Evolutionary conservation across 2,888 invertebrate species (phyloP), one percentile per base, ranked within the genome.

Genomic region (Tachina fera): DNA sequence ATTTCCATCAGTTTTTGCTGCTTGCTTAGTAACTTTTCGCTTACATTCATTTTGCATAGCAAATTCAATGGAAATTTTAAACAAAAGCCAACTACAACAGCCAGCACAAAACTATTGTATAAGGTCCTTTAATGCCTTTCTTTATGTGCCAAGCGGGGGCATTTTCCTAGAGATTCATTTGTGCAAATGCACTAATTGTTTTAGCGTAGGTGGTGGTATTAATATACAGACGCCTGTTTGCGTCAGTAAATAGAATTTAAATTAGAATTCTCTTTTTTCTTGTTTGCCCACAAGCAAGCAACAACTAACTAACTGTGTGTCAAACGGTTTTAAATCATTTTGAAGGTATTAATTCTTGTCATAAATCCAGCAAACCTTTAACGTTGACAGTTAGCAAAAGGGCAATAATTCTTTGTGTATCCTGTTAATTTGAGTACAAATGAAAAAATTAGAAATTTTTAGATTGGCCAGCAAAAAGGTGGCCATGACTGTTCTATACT

Each of bases 201-300:
- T 31, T 16, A 43, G 11, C 4, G 14, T 10, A 31, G 16, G 8
- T 16, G 49, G 8, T 31, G 31, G 9, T 41, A 51, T 43, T 49
- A n/a, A 4, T 41, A 5, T 47, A 11, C 3, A 3, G 10, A 56
- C 8, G 9, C 53, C 43, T 43, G 14, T 53, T n/a, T 72, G 67
- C 51, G 14, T 67, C 65, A 60, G 70, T 80, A 80, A 83, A 86
- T 76, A 78, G n/a, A 67, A 80, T 79, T 83, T 45, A 83, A 86
- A 83, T 86, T 79, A 72, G 71, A 86, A 76, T 65, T 60, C 6
- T n/a, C 67, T 68, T 68, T 83, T 76, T 72, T 79, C 56, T 70
- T 76, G 49, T 47, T 65, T 72, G 58, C 22, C 56, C 58, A 41
- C 53, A 47, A n/a, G 41, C 16, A 63, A 65, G 43, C 22, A 43